Conservation (phyloP, 1,140 invertebrate genomes). For the Drosophila punjabiensis region DNA sequence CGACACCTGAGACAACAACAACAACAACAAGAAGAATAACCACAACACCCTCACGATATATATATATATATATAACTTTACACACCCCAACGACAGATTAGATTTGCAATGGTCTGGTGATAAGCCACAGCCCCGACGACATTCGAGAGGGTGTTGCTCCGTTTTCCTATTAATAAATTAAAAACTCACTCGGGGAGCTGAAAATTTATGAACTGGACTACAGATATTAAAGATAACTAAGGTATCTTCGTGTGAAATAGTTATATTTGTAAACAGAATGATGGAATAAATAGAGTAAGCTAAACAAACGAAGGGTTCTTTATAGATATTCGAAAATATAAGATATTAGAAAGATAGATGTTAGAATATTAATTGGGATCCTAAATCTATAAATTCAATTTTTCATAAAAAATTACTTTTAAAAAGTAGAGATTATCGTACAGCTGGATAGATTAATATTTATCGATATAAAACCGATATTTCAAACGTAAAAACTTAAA, state of each 20-base stretch:
- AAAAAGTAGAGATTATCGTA: neutral
- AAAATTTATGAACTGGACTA: constrained; percentile 21
- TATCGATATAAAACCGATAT: neutral
- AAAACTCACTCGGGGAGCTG: neutral
- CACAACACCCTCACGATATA: constrained; percentile 3
- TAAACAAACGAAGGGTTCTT: neutral
- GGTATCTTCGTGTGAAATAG: neutral
- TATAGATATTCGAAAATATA: neutral
- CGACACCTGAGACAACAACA: constrained; percentile 39
- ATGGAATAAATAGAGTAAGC: neutral
- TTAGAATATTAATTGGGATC: neutral
- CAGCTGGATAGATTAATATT: neutral
- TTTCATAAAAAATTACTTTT: neutral
- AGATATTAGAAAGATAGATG: neutral
- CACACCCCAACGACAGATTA: constrained; percentile 47
- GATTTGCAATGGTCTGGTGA: constrained; percentile 51
- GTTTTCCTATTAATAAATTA: constrained; percentile 23
- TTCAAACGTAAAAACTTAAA: too few relatives aligned
- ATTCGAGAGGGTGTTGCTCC: constrained; percentile 29
- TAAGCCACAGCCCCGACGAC: constrained; percentile 17
- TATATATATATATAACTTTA: constrained; percentile 13
- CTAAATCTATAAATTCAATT: neutral
- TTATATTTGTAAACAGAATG: neutral
- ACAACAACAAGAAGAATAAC: constrained; percentile 6
- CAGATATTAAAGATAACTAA: neutral